Base-by-base conservation (phyloP, 2,113 vertebrate species). In the Himantopus leucocephalus region DNA sequence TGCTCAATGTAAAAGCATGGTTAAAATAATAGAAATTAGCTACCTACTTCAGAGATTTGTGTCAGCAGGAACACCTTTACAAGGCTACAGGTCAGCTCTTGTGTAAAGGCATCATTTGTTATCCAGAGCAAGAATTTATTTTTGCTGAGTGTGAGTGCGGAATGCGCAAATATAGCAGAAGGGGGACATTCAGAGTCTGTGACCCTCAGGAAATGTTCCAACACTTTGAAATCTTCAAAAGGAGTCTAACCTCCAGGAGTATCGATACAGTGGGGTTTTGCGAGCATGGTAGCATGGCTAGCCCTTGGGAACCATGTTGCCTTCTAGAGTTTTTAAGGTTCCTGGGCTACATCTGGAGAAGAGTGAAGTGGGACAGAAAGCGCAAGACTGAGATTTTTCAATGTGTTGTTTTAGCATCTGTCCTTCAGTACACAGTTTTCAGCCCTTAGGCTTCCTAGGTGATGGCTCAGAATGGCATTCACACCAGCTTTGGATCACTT, bases 151-250 rank as follows among this genome's bases (percentile, higher is more conserved):
- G 15, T 22, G 53, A 71, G 35, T 47, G 12, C 0, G 2, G 29
- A 35, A 39, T 23, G 34, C 1, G 0, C 1, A 3, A 26, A 14
- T 26, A 5, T 10, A 74, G 50, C 41, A 43, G n/a, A 56, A 78
- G 50, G 45, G 70, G 50, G 43, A 11, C 14, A 10, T 45, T 80
- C 15, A 2, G 37, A 34, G n/a, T 32, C 47, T 79, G 6, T 17
- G 14, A 43, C 35, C 58, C n/a, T 55, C 41, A 12, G 30, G 20
- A 73, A 27, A 45, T 18, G 10, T 62, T 72, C 39, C n/a, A 78
- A 2, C 18, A 16, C 48, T 70, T 34, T 66, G 34, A 58, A 71
- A 47, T 55, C 35, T 37, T 62, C 37, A 30, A 7, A 14, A 68
- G 48, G 32, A 45, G 20, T 63, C 56, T 26, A 16, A n/a, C 11